phyloP scores from a whole-genome alignment of 2,797 vertebrate species.

The Sarcophilus harrisii region DNA sequence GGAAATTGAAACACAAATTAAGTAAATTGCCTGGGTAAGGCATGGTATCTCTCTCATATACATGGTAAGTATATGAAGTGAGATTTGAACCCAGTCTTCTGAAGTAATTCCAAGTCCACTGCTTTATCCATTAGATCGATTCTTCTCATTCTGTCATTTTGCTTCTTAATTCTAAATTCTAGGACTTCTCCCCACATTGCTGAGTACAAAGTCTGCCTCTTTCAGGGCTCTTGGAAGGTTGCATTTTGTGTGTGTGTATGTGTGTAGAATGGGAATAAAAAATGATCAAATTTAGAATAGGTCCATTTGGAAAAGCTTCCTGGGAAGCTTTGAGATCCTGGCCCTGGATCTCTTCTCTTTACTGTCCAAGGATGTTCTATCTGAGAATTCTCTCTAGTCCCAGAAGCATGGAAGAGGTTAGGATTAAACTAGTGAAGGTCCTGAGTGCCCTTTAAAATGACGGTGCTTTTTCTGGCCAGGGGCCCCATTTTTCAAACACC shows the following conservation, averaged over 20 bases:
- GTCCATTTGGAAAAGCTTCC: not conserved
- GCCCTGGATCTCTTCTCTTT: not conserved
- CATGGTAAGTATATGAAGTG: not conserved
- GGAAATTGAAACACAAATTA: not conserved
- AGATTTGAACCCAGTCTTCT: not conserved
- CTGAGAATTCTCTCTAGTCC: not conserved
- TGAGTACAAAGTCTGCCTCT: not conserved
- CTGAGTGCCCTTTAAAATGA: not conserved
- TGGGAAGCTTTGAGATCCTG: not conserved
- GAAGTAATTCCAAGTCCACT: not conserved
- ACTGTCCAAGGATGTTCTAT: not conserved
- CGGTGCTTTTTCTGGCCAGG: not conserved
- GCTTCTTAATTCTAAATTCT: not conserved
- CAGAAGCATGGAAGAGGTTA: not conserved
- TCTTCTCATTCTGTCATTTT: not conserved
- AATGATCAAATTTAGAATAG: not conserved
- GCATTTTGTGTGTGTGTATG: no score
- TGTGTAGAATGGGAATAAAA: not conserved
- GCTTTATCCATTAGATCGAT: not conserved
- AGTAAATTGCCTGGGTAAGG: not conserved
- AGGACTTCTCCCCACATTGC: not conserved
- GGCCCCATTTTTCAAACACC: not conserved
- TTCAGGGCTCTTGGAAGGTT: no score
- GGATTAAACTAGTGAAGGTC: not conserved
- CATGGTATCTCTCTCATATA: no score